Conservation (phyloP, 1,140 invertebrate genomes). For the Drosophila athabasca region DNA sequence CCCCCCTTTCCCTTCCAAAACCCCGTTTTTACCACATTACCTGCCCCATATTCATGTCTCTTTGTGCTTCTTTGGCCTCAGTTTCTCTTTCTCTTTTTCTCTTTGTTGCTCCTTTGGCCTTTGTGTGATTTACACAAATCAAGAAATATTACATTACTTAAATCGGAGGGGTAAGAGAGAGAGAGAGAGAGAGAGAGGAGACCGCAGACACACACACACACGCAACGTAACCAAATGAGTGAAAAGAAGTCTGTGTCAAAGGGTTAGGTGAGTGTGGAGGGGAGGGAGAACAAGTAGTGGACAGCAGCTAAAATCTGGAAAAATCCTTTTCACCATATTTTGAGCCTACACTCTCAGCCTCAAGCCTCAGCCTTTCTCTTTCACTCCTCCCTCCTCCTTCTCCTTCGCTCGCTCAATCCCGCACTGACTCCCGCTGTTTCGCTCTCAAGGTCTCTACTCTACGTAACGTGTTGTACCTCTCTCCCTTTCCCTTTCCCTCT, state of each 20-base stretch:
- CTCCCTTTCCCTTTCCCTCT: neutral
- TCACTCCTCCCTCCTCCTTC: too few species aligned
- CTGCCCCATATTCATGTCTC: too few species aligned
- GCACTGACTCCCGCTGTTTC: too few species aligned
- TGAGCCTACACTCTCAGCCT: slow-evolving; percentile 7
- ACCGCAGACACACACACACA: slow-evolving; percentile 18
- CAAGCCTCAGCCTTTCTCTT: too few species aligned
- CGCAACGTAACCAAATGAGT: slow-evolving; percentile 40
- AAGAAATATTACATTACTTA: slow-evolving; percentile 52
- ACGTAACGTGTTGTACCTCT: neutral
- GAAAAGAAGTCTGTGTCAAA: slow-evolving; percentile 36
- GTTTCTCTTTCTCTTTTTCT: neutral
- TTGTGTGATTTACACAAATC: slow-evolving; percentile 33
- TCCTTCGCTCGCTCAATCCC: too few species aligned
- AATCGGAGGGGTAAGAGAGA: slow-evolving; percentile 18
- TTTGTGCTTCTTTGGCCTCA: neutral
- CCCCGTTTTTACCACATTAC: neutral
- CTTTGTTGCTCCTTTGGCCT: neutral
- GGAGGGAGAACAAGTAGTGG: slow-evolving; percentile 1
- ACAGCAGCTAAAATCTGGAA: slow-evolving; percentile 33
- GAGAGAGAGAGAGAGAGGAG: slow-evolving; percentile 10
- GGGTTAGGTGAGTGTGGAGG: slow-evolving; percentile 5
- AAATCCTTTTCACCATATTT: slow-evolving; percentile 78
- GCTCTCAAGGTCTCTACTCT: neutral
- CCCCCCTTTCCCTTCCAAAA: too few species aligned